These are phyloP conservation scores for Calidris pugnax DNA, from an alignment of 2,113 vertebrate genomes.

Conservation along the genomic window DNA sequence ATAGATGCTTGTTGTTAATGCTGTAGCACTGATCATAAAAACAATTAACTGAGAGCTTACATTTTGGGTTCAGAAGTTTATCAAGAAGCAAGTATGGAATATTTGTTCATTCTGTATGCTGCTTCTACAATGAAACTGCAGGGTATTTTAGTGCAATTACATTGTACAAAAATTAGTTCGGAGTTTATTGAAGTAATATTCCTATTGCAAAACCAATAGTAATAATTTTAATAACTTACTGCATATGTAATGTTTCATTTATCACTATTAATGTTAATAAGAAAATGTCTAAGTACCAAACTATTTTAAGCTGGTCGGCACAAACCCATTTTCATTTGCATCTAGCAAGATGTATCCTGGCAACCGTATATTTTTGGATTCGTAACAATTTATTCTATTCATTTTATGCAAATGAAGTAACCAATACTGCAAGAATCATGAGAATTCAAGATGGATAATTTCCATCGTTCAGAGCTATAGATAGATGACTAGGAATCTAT, in stretches of 20 bases:
- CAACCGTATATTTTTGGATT: conserved; percentile 80
- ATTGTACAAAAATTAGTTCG: neutral
- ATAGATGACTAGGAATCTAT: neutral
- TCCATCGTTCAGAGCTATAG: neutral
- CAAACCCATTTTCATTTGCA: conserved; percentile 78
- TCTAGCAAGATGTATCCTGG: conserved; percentile 78
- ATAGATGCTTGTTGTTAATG: neutral
- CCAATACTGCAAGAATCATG: conserved; percentile 57
- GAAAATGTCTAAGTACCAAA: conserved; percentile 55
- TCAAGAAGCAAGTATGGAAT: neutral
- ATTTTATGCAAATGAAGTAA: conserved; percentile 76
- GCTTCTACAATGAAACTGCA: neutral
- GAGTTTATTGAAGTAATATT: neutral
- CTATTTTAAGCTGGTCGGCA: conserved; percentile 75
- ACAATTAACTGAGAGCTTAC: neutral
- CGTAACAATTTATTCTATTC: conserved; percentile 77
- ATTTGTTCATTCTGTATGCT: neutral
- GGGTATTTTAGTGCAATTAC: neutral
- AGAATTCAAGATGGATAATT: conserved; percentile 51
- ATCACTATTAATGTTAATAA: conserved; percentile 50
- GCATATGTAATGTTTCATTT: neutral
- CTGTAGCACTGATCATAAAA: neutral
- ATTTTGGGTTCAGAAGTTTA: neutral
- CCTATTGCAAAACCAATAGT: neutral
- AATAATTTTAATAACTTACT: neutral